Evolutionary conservation across 1,140 invertebrate genomes (phyloP).

Genomic region (Cephus cinctus): DNA sequence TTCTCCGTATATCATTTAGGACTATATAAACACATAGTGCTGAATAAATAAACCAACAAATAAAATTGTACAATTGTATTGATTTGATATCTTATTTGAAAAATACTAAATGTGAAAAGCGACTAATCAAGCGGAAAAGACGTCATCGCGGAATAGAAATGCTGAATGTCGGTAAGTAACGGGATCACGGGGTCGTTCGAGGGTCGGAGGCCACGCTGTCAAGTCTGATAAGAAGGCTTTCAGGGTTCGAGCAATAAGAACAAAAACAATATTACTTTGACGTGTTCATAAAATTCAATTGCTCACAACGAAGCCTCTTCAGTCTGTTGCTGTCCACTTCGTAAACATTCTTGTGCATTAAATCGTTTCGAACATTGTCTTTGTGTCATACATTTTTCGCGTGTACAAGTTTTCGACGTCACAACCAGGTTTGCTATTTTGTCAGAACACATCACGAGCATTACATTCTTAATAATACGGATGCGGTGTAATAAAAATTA

Average conservation of each 20-base stretch:
- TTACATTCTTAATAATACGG: too few relatives aligned
- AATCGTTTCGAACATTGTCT: neutral
- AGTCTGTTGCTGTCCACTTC: neutral
- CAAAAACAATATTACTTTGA: slow-evolving; percentile 24
- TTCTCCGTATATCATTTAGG: too few relatives aligned
- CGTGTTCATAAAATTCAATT: neutral
- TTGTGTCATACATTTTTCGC: too few relatives aligned
- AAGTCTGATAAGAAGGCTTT: too few relatives aligned
- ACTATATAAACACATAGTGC: slow-evolving; percentile 23
- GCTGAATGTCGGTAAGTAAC: neutral
- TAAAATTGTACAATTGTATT: neutral
- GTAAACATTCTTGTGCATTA: neutral
- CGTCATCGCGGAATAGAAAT: neutral
- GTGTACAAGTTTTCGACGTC: too few relatives aligned
- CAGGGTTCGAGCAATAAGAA: too few relatives aligned
- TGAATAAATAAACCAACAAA: slow-evolving; percentile 3
- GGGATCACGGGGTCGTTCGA: neutral
- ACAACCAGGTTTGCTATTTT: too few relatives aligned
- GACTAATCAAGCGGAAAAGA: neutral
- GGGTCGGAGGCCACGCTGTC: slow-evolving; percentile 28
- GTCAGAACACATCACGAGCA: too few relatives aligned
- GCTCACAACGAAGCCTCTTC: neutral
- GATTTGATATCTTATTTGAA: neutral
- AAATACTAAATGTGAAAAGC: slow-evolving; percentile 3
- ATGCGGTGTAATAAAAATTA: too few relatives aligned